Base-by-base conservation (phyloP, 2,797 vertebrate genomes). In the Champsocephalus esox region DNA sequence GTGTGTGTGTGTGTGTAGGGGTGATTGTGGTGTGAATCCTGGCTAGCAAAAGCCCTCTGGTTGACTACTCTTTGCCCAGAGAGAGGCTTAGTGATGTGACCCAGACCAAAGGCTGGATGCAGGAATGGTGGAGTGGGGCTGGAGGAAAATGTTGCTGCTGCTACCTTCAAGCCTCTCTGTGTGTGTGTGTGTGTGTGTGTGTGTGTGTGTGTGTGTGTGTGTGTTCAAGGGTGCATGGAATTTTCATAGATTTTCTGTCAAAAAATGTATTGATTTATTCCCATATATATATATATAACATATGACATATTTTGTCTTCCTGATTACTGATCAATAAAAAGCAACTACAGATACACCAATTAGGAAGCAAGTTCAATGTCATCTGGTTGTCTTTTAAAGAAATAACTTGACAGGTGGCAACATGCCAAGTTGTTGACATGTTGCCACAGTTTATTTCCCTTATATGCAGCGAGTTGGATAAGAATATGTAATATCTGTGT, bases 21-120 rank as follows among this genome's bases (percentile, higher is more conserved):
- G 68, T 64, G 80, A 69, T 66, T 58, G 74, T 54, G 13, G 55
- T 62, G 77, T 70, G 63, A 70, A 79, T 62, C 73, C 65, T 77
- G 76, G 83, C 76, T 48, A 57, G 70, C 72, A 76, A 32, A 72
- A 86, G 74, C 55, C 84, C 81, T 86, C 77, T 86, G 84, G 80
- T 86, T 81, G 78, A 87, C 84, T 87, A 51, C 28, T 73, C 84
- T 82, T 61, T 51, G 72, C 83, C 77, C 66, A 66, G 62, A 76
- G 82, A 90, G 79, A 81, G 75, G 79, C 70, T 88, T 64, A 83
- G 82, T 46, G 77, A 86, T 70, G 71, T 77, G 79, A 92, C 86
- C 88, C 67, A 69, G 77, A 86, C 79, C 59, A 66, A 58, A 73
- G 66, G 79, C 67, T 12, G 16, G 32, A 43, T 69, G 65, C 70